These are phyloP conservation scores for Pseudococcus jackbeardsleyi DNA, from an alignment of 2,888 invertebrate genomes.

Conservation along the genomic window DNA sequence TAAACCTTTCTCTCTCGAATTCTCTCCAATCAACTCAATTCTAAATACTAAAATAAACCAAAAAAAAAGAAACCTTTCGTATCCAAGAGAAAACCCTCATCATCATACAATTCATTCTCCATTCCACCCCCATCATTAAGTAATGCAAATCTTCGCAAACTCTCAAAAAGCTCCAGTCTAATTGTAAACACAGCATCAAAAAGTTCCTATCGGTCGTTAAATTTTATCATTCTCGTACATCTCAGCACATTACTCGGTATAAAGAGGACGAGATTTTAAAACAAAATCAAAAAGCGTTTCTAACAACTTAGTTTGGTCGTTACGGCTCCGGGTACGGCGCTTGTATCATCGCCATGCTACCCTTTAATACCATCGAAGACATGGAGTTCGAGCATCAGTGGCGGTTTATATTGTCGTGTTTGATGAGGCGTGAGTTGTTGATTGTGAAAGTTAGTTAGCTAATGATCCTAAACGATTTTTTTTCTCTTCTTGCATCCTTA, in stretches of 20 bases:
- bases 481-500: constrained; percentile 23
- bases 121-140: neutral
- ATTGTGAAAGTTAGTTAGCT: constrained; percentile 58
- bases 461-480: constrained; percentile 62
- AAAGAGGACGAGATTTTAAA: constrained; percentile 36
- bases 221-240: constrained; percentile 31
- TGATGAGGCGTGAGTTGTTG: constrained; percentile 62
- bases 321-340: neutral
- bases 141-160: neutral
- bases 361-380: neutral
- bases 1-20: too few species aligned
- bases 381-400: neutral
- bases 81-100: too few species aligned
- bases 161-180: neutral
- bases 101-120: neutral
- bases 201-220: constrained; percentile 12
- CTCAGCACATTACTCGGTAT: neutral
- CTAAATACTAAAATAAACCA: too few species aligned
- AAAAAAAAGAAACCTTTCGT: too few species aligned
- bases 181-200: neutral
- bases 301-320: constrained; percentile 50
- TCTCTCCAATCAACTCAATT: too few species aligned
- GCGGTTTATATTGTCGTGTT: constrained; percentile 55
- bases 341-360: neutral
- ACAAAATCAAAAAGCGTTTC: constrained; percentile 51